phyloP scores from a whole-genome alignment of 2,888 invertebrate species.

The Rotaria sp. region DNA sequence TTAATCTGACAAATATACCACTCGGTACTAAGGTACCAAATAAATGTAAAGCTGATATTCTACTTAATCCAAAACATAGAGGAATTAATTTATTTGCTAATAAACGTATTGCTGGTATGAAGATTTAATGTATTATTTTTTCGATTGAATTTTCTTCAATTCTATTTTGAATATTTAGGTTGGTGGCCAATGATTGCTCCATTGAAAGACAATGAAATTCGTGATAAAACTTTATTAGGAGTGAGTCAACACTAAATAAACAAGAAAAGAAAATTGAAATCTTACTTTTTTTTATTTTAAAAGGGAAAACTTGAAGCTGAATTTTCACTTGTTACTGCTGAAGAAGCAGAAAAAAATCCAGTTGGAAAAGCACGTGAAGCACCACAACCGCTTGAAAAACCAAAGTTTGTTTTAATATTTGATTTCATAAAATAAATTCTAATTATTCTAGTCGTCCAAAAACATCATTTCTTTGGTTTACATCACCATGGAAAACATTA shows the following conservation, averaged over 20 bases:
- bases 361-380: slow-evolving; percentile 33
- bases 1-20: slow-evolving; percentile 55
- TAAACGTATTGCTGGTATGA: slow-evolving; percentile 45
- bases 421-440: neutral
- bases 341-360: slow-evolving; percentile 32
- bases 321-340: slow-evolving; percentile 29
- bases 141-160: too few relatives aligned
- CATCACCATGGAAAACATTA: slow-evolving; percentile 32
- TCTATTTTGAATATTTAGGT: neutral
- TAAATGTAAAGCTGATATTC: slow-evolving; percentile 68
- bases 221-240: neutral
- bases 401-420: slow-evolving; percentile 25
- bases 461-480: slow-evolving; percentile 40
- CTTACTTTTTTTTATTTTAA: neutral
- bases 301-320: slow-evolving; percentile 37
- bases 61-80: slow-evolving; percentile 55
- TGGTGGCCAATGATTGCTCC: neutral
- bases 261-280: too few relatives aligned
- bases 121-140: neutral
- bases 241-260: neutral
- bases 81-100: slow-evolving; percentile 57
- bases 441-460: slow-evolving; percentile 30
- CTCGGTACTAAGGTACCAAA: slow-evolving; percentile 63
- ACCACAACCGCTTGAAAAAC: slow-evolving; percentile 32
- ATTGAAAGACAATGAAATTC: neutral